These are phyloP conservation scores for Parazoanthus swiftii DNA, from an alignment of 92 coral and sea anemone genomes.

Conservation along the genomic window DNA sequence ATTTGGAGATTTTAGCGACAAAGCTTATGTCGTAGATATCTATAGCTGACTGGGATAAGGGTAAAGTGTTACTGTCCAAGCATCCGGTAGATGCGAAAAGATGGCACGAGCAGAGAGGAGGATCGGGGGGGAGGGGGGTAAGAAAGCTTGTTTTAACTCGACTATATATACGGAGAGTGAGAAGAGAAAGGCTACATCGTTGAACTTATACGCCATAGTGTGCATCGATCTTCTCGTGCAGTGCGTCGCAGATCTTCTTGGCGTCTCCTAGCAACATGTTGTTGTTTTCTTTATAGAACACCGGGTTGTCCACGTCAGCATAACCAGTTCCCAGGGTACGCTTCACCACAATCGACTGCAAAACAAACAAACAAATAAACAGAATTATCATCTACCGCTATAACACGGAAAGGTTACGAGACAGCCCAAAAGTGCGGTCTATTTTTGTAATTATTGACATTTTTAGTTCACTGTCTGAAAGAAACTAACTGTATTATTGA, in stretches of 20 bases:
- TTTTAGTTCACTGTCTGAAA: too few species aligned
- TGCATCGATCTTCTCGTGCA: conserved; percentile 66
- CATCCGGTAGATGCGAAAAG: neutral
- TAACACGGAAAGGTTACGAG: neutral
- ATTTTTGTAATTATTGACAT: too few species aligned
- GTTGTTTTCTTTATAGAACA: conserved; percentile 92
- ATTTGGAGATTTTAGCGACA: neutral
- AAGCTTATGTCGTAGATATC: neutral
- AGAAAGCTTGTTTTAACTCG: neutral
- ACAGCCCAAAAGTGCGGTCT: neutral
- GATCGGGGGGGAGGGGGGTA: neutral
- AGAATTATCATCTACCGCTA: neutral
- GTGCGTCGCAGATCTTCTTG: conserved; percentile 86
- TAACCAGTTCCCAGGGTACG: conserved; percentile 98
- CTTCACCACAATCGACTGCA: conserved; percentile 97
- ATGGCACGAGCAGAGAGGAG: neutral
- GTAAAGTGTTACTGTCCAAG: neutral
- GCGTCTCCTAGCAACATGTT: conserved; percentile 99
- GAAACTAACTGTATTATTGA: too few species aligned
- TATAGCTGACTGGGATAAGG: neutral
- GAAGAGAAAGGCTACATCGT: too few species aligned
- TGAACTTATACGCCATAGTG: conserved; percentile 53
- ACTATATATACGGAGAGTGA: neutral
- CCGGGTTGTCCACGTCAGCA: conserved; percentile 99
- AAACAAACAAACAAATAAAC: conserved; percentile 8